Evolutionary conservation across 2,888 invertebrate genomes (phyloP), one percentile per base, ranked within the genome.

Genomic region (Choristoneura rosaceana): DNA sequence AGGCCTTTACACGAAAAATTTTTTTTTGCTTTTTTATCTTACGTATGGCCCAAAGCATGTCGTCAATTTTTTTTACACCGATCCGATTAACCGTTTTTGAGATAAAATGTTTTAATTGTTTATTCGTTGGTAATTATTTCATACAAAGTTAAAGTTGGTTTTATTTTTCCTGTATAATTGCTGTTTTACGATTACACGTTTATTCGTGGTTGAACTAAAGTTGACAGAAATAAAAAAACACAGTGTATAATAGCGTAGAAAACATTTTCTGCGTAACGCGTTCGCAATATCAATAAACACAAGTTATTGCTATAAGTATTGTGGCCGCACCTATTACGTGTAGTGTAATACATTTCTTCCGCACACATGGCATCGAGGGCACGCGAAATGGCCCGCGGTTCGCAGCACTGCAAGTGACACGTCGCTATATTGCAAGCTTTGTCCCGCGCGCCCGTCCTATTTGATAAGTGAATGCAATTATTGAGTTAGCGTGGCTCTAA

Each of bases 391-490:
- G 80, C 79, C 78, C 79, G 79, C 81, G 80, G 82, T 82, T 78
- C 79, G 76, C 78, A 79, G 78, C 69, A 71, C 71, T 76, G 89
- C 87, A 82, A 76, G 79, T 88, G 89, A 87, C 89, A 86, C 79
- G 76, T 74, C 75, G 80, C 78, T 76, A 77, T 78, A 74, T 73
- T 74, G 71, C 71, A 67, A 64, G 68, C 74, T 70, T 76, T 74
- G 69, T 70, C 73, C 70, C 33, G 47, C 33, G 61, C 70, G 47
- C 68, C 60, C 47, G 73, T 64, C 50, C 68, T 59, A 50, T 60
- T 73, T 71, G 71, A 71, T 71, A 71, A 71, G 71, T 58, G 67
- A 71, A 71, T 71, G 67, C 71, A 71, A 71, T 71, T 67, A 71
- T 67, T 71, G 61, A 71, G 65, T 70, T 70, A 65, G 67, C 17